Base-by-base conservation (phyloP, 2,113 vertebrate genomes). In the Cynopterus brachyotis region DNA sequence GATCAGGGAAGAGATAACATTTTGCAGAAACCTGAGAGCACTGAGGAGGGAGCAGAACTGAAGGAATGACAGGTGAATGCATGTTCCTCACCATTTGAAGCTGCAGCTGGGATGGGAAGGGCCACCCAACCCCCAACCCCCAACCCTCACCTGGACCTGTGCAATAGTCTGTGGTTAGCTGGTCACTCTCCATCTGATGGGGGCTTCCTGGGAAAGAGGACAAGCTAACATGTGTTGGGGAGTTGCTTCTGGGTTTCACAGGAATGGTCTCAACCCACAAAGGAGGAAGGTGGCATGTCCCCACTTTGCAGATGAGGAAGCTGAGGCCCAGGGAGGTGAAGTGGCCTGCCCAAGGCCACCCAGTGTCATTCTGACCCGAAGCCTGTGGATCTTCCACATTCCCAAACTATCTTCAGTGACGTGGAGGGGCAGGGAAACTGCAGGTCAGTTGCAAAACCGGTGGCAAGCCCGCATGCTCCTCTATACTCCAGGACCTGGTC, bases 391-490 rank as follows among this genome's bases (percentile, higher is more conserved):
- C n/a, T 53, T 8, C 30, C 17, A 66, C 47, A 8, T 50, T 59
- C 66, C 50, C 59, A 2, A n/a, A n/a, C 53, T 4, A 3, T 42
- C 60, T 35, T 8, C 42, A 1, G 55, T 1, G 16, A 15, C 50
- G 9, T 0, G 8, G 70, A 16, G 50, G 13, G 35, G 26, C 5
- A 3, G 20, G 22, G 32, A 55, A 1, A 22, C 1, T 0, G 24
- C 11, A 28, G 82, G 76, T 28, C 3, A 55, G 30, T 11, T 8
- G 5, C 57, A 62, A 6, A 66, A 32, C 30, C 70, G 37, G 83
- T 0, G 4, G 50, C 0, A 17, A 80, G 81, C 45, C 35, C 5
- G 0, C 0, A 0, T 3, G 47, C 35, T 2, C 26, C 53, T 47
- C 3, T 0, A 17, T 8, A 4, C 32, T 30, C n/a, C 0, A 4